phyloP scores from a whole-genome alignment of 2,113 vertebrate species.

The Eonycteris spelaea region DNA sequence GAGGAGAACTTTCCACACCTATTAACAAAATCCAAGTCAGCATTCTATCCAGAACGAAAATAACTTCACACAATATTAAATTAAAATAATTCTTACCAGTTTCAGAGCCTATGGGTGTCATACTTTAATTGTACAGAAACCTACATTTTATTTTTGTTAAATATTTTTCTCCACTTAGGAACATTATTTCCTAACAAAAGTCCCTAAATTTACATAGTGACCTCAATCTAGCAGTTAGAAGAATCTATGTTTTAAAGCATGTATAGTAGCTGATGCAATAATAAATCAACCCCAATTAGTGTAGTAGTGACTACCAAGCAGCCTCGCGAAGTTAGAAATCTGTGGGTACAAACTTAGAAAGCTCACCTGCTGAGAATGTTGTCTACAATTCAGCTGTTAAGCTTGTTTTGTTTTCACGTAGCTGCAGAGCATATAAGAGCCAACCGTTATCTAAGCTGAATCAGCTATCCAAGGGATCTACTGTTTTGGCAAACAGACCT shows the following conservation, averaged over 20 bases:
- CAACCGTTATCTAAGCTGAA: neutral
- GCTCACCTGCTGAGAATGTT: constrained; percentile 41
- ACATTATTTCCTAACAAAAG: neutral
- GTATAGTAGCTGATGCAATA: neutral
- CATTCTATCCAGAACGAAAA: neutral
- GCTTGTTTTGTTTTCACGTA: constrained; percentile 2
- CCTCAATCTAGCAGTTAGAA: neutral
- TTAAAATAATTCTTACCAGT: neutral
- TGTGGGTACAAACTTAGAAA: neutral
- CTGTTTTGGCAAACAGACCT: neutral
- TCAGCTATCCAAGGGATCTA: neutral
- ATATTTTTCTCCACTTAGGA: neutral
- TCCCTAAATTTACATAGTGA: neutral
- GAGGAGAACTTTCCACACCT: neutral
- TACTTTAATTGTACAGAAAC: neutral
- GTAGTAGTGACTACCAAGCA: neutral
- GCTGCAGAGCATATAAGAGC: neutral
- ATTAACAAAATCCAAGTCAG: neutral
- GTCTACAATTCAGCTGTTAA: neutral
- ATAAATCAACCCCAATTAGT: constrained; percentile 45
- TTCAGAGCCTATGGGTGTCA: neutral
- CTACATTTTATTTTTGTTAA: neutral
- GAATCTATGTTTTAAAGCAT: neutral
- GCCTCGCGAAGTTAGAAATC: neutral
- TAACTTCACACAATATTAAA: neutral